phyloP scores from a whole-genome alignment of 2,888 invertebrate genomes.

The Ceriagrion tenellum region DNA sequence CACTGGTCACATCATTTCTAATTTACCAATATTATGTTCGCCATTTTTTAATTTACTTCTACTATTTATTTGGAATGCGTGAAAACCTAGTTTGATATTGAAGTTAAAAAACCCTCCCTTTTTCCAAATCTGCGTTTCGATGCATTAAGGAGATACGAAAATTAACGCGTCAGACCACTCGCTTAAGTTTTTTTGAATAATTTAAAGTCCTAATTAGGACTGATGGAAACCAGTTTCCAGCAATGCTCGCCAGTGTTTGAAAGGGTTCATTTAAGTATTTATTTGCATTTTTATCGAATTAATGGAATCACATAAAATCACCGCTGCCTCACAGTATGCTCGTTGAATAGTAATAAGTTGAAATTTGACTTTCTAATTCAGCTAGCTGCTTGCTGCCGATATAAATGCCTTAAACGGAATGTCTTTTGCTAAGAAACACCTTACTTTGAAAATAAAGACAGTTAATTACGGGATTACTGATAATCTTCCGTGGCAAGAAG shows the following conservation, averaged over 20 bases:
- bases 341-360: conserved; percentile 55
- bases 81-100: no score
- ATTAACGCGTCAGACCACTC: background rate
- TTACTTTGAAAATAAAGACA: background rate
- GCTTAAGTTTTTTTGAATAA: conserved; percentile 2
- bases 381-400: background rate
- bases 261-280: conserved; percentile 10
- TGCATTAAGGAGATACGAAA: background rate
- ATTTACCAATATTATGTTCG: no score
- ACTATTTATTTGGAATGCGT: no score
- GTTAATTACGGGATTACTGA: background rate
- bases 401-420: background rate
- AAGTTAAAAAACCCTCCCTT: no score
- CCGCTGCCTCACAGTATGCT: conserved; percentile 3
- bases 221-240: conserved; percentile 20
- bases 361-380: conserved; percentile 60
- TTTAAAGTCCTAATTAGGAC: background rate
- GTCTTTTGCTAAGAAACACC: background rate
- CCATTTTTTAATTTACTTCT: no score
- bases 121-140: background rate
- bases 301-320: conserved; percentile 33
- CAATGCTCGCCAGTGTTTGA: background rate
- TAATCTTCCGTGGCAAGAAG: background rate
- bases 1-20: no score
- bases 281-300: conserved; percentile 59